phyloP scores from a whole-genome alignment of 1,140 invertebrate genomes.

The Leptonema lineaticorne region DNA sequence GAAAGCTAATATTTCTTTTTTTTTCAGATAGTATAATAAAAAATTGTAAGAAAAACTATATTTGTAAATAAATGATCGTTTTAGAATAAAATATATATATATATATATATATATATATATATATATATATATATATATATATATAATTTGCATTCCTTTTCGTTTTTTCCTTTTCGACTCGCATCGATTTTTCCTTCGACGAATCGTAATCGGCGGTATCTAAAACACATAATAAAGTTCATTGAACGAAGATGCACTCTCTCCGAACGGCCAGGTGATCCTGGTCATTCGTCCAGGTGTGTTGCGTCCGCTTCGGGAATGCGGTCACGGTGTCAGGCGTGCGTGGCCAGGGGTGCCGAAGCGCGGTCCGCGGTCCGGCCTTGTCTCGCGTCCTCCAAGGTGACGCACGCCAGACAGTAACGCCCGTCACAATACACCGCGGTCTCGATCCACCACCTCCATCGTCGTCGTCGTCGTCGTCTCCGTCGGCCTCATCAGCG shows the following conservation, averaged over 20 bases:
- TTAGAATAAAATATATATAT: neutral
- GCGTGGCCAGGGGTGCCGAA: neutral
- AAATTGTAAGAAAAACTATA: too few relatives aligned
- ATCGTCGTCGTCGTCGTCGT: neutral
- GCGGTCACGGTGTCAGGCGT: slow-evolving; percentile 33
- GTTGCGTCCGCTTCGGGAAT: slow-evolving; percentile 20
- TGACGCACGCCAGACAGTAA: neutral
- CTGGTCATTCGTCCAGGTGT: slow-evolving; percentile 13
- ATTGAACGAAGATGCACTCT: neutral
- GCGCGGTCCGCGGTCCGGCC: slow-evolving; percentile 12
- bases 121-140: neutral
- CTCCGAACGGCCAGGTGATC: neutral
- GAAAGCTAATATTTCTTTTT: too few relatives aligned
- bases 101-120: neutral
- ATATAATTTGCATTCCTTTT: neutral
- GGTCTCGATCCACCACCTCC: neutral
- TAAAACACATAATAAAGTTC: neutral
- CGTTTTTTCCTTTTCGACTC: neutral
- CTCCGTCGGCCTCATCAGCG: neutral
- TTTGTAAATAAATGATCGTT: neutral
- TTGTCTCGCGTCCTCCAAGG: slow-evolving; percentile 16
- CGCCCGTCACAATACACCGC: neutral
- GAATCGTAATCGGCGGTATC: too few relatives aligned
- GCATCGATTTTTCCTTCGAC: too few relatives aligned
- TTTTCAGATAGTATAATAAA: too few relatives aligned